Conservation (phyloP, 2,888 invertebrate species). For the Lepidocyrtoides sp. region DNA sequence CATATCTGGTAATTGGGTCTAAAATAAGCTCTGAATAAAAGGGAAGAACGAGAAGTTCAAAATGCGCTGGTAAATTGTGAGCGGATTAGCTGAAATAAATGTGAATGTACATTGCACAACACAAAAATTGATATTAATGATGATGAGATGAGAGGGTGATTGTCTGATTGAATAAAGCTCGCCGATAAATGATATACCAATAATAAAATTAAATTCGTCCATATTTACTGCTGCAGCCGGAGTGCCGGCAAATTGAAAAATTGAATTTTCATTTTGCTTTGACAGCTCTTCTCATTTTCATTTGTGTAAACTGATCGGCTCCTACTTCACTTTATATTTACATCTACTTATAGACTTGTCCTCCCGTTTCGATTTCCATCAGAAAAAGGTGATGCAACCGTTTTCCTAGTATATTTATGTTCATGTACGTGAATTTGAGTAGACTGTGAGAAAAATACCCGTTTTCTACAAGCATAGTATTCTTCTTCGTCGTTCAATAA, state of each 20-base stretch:
- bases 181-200: conserved; percentile 35
- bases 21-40: too few relatives aligned
- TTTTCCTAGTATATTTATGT: too few relatives aligned
- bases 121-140: not conserved
- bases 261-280: conserved; percentile 71
- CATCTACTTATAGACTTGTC: not conserved
- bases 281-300: conserved; percentile 51
- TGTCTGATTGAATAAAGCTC: conserved; percentile 28
- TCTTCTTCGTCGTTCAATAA: too few relatives aligned
- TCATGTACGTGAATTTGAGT: too few relatives aligned
- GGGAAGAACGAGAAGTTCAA: too few relatives aligned
- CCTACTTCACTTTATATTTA: conserved; percentile 6
- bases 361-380: not conserved
- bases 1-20: too few relatives aligned
- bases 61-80: too few relatives aligned
- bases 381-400: too few relatives aligned
- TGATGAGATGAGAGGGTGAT: not conserved
- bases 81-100: too few relatives aligned
- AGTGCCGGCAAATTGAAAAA: conserved; percentile 40
- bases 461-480: too few relatives aligned
- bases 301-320: not conserved
- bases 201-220: conserved; percentile 34
- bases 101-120: too few relatives aligned
- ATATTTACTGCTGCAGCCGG: conserved; percentile 22
- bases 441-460: too few relatives aligned